Base-by-base conservation (phyloP, 2,888 invertebrate genomes). In the Dendrolimus houi region DNA sequence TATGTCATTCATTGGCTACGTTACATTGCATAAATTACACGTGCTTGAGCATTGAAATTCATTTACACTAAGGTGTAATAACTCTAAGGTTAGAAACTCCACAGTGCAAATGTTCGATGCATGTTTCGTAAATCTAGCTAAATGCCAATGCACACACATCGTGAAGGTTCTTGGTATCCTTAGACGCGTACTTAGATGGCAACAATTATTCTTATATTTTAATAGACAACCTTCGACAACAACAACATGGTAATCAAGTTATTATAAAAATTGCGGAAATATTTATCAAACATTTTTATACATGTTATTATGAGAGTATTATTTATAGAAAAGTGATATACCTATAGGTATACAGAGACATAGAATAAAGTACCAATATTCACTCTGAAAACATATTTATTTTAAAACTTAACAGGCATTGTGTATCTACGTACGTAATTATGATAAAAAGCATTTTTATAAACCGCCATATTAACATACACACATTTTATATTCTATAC, bases 51-150 rank as follows among this genome's bases (percentile, higher is more conserved):
- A 57, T 59, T 52, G 42, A 57, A 54, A 57, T 56, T 57, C 57
- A 56, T 60, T 59, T 69, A 66, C 71, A 74, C 69, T 62, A 60
- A 63, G 68, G 58, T 66, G 69, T 69, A 72, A 75, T 65, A 68
- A 62, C 64, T 64, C 70, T 69, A 67, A 69, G 60, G 67, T 70
- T 67, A 74, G 74, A 74, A 73, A 75, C 74, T 81, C 75, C 71
- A 68, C 70, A 71, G 60, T 67, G 67, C 67, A 70, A 69, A 68
- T 69, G 69, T 71, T 69, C 64, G 63, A 69, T 62, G 68, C 69
- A 65, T 64, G 69, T 85, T 84, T 85, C 85, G 86, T 74, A 84
- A 87, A 79, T 64, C 66, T 63, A 65, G 67, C 72, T 81, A 86
- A 87, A 87, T 86, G 85, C 69, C 85, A 87, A 70, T 71, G 70